phyloP scores from a whole-genome alignment of 1,140 invertebrate genomes.

The Dendrolimus kikuchii region DNA sequence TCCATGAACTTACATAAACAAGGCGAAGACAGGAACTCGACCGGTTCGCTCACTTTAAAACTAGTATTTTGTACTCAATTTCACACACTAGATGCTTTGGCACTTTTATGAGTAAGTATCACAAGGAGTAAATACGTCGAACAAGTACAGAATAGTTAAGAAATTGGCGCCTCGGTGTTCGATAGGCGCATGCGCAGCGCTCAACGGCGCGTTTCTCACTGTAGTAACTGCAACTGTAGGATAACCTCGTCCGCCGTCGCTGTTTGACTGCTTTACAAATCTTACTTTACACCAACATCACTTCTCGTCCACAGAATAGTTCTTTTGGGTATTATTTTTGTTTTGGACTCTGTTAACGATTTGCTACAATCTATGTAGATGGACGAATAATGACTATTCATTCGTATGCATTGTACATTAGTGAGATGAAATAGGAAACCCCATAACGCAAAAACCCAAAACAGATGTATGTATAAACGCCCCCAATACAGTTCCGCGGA shows the following conservation, averaged over 20 bases:
- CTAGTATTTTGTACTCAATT: conserved; percentile 4
- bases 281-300: background rate
- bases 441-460: too few species aligned
- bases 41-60: conserved; percentile 19
- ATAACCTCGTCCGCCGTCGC: conserved; percentile 38
- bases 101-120: conserved; percentile 28
- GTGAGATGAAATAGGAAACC: too few species aligned
- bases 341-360: too few species aligned
- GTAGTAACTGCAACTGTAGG: conserved; percentile 19
- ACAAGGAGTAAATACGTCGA: conserved; percentile 10
- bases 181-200: conserved; percentile 48
- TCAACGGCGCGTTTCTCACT: conserved; percentile 51
- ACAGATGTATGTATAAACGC: too few species aligned
- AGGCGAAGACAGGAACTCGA: conserved; percentile 7
- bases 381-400: too few species aligned
- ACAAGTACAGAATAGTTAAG: conserved; percentile 1
- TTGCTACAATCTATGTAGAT: too few species aligned
- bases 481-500: too few species aligned
- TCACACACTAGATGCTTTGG: conserved; percentile 26
- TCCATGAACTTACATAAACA: conserved; percentile 47
- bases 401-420: too few species aligned
- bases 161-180: background rate
- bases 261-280: background rate
- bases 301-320: too few species aligned
- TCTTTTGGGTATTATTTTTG: too few species aligned